These are phyloP conservation scores for Lithophane semibrunnea DNA, from an alignment of 2,888 invertebrate species.

Conservation along the genomic window DNA sequence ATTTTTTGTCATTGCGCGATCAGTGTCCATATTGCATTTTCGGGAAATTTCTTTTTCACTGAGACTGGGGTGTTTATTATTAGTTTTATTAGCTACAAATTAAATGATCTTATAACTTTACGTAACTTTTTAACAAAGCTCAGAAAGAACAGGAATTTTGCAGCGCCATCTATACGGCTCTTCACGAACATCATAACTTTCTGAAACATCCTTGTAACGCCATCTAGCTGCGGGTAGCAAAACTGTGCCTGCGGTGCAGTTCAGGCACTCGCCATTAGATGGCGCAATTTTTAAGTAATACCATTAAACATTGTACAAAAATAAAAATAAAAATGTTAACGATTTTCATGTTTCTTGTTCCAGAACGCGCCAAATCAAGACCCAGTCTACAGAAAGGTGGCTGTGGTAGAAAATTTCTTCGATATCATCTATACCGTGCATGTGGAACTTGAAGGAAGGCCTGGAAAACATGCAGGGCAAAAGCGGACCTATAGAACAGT, in stretches of 20 bases:
- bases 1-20: constrained; percentile 35
- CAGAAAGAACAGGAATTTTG: background rate
- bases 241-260: constrained; percentile 16
- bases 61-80: background rate
- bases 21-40: background rate
- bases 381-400: constrained; percentile 96
- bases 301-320: fast-evolving
- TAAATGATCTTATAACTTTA: background rate
- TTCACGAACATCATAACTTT: background rate
- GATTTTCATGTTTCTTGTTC: constrained; percentile 80
- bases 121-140: background rate
- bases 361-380: constrained; percentile 93
- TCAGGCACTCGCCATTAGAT: constrained; percentile 57
- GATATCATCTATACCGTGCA: constrained; percentile 99
- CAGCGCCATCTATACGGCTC: constrained; percentile 58
- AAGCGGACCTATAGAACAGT: constrained; percentile 99
- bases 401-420: constrained; percentile 99
- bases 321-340: background rate
- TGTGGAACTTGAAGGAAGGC: constrained; percentile 97
- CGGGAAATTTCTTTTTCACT: no score
- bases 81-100: no score
- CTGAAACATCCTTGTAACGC: background rate
- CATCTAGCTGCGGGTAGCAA: constrained; percentile 69
- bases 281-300: constrained; percentile 55
- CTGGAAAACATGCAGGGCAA: constrained; percentile 99